phyloP scores from a whole-genome alignment of 2,797 vertebrate species.

The Poeciliopsis turneri region DNA sequence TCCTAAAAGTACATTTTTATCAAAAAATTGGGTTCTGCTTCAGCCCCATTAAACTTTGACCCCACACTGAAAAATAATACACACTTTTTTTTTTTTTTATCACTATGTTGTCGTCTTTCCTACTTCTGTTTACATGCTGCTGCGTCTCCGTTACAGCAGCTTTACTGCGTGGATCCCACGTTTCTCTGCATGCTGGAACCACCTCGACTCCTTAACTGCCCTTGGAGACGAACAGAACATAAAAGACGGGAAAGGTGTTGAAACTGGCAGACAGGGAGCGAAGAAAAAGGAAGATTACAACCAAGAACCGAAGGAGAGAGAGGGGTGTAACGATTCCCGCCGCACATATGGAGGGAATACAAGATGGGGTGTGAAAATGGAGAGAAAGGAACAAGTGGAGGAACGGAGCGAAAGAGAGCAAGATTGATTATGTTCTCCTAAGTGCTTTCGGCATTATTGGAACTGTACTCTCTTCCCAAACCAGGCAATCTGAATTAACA shows the following conservation, averaged over 20 bases:
- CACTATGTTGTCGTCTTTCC: background rate
- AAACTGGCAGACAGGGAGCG: conserved; percentile 12
- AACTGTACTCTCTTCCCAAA: conserved; percentile 71
- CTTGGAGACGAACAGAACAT: background rate
- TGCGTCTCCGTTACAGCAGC: background rate
- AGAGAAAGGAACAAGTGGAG: conserved; percentile 34
- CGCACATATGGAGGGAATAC: conserved; percentile 62
- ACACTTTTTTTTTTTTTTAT: background rate
- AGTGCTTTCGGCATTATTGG: conserved; percentile 81
- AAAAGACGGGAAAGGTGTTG: background rate
- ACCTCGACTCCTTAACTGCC: background rate
- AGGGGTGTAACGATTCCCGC: conserved; percentile 43
- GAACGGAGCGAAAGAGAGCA: conserved; percentile 44
- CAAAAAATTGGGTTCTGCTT: background rate
- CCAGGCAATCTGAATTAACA: conserved; percentile 78
- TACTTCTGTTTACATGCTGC: background rate
- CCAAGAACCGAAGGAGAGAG: conserved; percentile 36
- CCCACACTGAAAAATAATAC: background rate
- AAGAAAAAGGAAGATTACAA: conserved; percentile 47
- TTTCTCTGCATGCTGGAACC: background rate
- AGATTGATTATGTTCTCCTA: conserved; percentile 82
- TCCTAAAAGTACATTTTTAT: no score
- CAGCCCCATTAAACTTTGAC: background rate
- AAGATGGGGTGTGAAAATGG: conserved; percentile 64
- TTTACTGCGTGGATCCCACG: background rate